Evolutionary conservation across 1,140 invertebrate genomes (phyloP), one percentile per base, ranked within the genome.

Genomic region (Lepeophtheirus salmonis): DNA sequence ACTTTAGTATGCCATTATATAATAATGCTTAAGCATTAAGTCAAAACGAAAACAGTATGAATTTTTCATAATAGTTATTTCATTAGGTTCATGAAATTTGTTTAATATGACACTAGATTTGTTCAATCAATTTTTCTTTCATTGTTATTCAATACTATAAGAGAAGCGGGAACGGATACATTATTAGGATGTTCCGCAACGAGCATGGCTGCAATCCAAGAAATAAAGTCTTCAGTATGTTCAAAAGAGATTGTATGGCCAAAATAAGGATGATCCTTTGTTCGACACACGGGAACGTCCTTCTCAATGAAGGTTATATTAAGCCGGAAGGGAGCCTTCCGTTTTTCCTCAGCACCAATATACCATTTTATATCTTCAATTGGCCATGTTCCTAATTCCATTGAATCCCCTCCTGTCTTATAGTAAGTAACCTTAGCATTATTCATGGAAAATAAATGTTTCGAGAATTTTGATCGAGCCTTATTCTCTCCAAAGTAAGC

Each of bases 341-440:
- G 73, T 68, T 86, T 87, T 1, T 79, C 68, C 67, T 89, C 86
- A 67, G 81, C 78, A 10, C 87, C 86, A 60, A 84, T 72, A 71
- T 88, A 90, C 80, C 83, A 85, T 4, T 81, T 68, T 50, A 86
- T 78, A 67, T 86, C 81, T 68, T 86, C 82, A 18, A 86, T 76
- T 64, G 77, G 76, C 83, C 83, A 87, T 61, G 79, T 79, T 60
- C 77, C 77, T 10, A 83, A 66, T 67, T 79, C 78, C 12, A 74
- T 68, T 0, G 78, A 77, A 64, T 79, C 78, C 73, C 51, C 56
- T 21, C 55, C 50, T 1, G 51, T 83, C 68, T 89, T 89, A 65
- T 81, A 86, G 63, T 80, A 82, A 63, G 76, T 80, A n/a, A 92
- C 73, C 66, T 79, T 83, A 0, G 78, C 79, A 65, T 84, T 80